These are phyloP conservation scores for Halichoerus grypus DNA, from an alignment of 2,113 vertebrate genomes.

Conservation along the genomic window DNA sequence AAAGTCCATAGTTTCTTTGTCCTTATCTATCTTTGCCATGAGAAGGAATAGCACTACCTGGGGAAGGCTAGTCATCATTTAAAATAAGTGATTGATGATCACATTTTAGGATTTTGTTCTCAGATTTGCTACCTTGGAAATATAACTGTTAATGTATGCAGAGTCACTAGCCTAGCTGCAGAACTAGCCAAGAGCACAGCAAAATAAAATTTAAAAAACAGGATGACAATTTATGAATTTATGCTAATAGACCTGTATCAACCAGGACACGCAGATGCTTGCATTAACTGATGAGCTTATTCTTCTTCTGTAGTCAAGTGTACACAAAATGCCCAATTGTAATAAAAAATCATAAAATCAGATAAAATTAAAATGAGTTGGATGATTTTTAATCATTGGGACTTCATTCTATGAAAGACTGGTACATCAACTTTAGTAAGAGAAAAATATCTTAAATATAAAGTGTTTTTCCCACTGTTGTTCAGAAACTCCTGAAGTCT, in stretches of 20 bases:
- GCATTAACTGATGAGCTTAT: background rate
- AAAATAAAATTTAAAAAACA: slow-evolving; percentile 44
- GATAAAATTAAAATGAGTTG: background rate
- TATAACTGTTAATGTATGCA: slow-evolving; percentile 63
- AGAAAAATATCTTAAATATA: background rate
- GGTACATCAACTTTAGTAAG: background rate
- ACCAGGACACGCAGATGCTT: background rate
- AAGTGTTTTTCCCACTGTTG: background rate
- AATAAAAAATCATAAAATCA: slow-evolving; percentile 1
- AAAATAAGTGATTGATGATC: slow-evolving; percentile 16
- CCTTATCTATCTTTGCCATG: slow-evolving; percentile 48
- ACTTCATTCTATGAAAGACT: background rate
- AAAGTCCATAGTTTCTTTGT: slow-evolving; percentile 57
- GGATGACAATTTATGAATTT: slow-evolving; percentile 14
- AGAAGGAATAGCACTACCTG: background rate
- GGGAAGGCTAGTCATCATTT: slow-evolving; percentile 2
- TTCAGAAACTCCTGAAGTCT: background rate
- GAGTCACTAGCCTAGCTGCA: background rate
- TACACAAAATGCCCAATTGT: background rate
- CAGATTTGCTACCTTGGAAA: slow-evolving; percentile 35
- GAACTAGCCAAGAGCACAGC: background rate
- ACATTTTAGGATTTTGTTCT: slow-evolving; percentile 23
- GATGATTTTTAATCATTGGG: background rate
- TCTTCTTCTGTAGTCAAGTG: background rate
- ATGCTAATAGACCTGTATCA: background rate